phyloP scores from a whole-genome alignment of 2,113 vertebrate species.

The Dendropsophus ebraccatus region DNA sequence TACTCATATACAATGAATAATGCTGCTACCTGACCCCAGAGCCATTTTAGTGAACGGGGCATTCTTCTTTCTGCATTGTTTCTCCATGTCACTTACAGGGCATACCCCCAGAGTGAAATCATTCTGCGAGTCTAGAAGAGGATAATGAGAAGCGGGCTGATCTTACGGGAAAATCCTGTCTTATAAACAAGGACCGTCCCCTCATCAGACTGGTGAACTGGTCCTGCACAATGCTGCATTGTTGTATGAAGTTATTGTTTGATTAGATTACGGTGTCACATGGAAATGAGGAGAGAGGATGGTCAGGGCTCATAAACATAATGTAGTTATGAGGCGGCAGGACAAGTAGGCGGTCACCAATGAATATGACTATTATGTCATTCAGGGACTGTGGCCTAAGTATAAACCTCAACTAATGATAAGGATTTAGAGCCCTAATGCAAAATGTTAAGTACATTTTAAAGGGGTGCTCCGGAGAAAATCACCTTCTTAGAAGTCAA shows the following conservation, averaged over 20 bases:
- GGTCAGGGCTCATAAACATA: not conserved
- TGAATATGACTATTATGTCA: not conserved
- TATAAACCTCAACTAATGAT: not conserved
- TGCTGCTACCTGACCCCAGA: not conserved
- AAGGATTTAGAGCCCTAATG: too few relatives aligned
- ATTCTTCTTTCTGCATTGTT: not conserved
- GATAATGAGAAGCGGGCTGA: not conserved
- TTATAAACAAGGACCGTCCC: not conserved
- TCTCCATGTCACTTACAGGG: not conserved
- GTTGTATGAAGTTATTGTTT: not conserved
- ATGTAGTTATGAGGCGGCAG: not conserved
- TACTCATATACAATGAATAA: conserved; percentile 15
- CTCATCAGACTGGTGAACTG: not conserved
- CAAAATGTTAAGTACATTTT: too few relatives aligned
- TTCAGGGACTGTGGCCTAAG: not conserved
- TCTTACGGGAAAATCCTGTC: not conserved
- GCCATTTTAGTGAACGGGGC: not conserved
- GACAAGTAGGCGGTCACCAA: not conserved
- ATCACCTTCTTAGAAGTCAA: too few relatives aligned
- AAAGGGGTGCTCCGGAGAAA: too few relatives aligned
- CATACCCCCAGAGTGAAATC: conserved; percentile 13
- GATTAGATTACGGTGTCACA: not conserved
- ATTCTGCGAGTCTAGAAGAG: not conserved
- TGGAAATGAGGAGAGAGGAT: not conserved
- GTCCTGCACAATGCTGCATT: not conserved